A percentile compares a stretch with the other conserved stretches of the same genome.
Conservation (phyloP, 2,797 vertebrate species). For the Otolemur crassicaudatus region DNA sequence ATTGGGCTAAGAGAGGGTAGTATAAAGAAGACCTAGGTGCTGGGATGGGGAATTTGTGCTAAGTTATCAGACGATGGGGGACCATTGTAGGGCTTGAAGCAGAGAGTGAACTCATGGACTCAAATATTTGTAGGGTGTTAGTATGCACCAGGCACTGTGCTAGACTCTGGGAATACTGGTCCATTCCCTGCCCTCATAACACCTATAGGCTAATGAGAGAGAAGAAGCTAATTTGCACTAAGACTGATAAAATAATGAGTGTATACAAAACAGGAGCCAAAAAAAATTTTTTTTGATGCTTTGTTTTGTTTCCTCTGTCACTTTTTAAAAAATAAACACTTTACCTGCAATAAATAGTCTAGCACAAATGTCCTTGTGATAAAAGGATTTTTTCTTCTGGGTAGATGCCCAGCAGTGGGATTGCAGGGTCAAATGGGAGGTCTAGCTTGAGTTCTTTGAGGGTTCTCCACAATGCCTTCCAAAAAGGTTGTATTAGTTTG, state of each 20-base stretch:
- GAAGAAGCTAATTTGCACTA: background rate
- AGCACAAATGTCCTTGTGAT: too few species aligned
- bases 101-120: background rate
- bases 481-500: too few species aligned
- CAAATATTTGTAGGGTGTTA: background rate
- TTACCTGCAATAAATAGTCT: background rate
- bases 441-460: too few species aligned
- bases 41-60: background rate
- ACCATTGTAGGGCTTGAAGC: background rate
- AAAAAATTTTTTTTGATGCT: background rate
- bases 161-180: background rate
- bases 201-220: background rate
- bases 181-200: background rate
- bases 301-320: conserved; percentile 26
- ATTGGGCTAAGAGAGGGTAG: background rate
- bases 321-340: background rate
- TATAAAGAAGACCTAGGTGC: background rate
- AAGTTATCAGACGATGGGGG: background rate
- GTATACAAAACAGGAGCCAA: background rate
- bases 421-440: too few species aligned
- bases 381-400: too few species aligned
- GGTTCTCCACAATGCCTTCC: too few species aligned
- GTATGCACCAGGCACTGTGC: background rate
- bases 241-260: background rate
- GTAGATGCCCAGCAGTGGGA: too few species aligned